phyloP scores from a whole-genome alignment of 2,113 vertebrate genomes.

The Lipophrys pholis region DNA sequence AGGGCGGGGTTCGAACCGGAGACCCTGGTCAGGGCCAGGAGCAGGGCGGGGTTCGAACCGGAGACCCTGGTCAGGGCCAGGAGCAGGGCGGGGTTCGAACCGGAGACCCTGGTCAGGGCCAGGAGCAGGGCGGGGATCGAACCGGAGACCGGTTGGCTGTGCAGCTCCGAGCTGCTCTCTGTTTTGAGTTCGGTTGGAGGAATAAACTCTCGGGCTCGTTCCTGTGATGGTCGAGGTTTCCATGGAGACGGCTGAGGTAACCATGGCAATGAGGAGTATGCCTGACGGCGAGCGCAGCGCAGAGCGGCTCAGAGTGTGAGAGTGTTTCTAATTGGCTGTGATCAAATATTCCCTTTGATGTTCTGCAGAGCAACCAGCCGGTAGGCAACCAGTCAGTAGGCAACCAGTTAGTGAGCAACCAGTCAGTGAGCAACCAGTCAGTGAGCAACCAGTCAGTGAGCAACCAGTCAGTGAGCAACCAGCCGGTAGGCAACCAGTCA shows the following conservation, averaged over 20 bases:
- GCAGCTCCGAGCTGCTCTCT: too few species aligned
- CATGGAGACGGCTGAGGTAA: constrained; percentile 42
- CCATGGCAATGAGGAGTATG: constrained; percentile 48
- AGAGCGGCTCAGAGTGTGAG: constrained; percentile 3
- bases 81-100: too few species aligned
- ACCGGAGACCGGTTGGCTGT: too few species aligned
- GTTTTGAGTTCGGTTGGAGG: background rate
- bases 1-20: too few species aligned
- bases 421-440: background rate
- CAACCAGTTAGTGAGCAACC: background rate
- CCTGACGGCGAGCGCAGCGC: constrained; percentile 23
- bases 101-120: too few species aligned
- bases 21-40: too few species aligned
- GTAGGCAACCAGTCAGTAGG: background rate
- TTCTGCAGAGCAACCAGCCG: constrained; percentile 6
- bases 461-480: too few species aligned
- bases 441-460: background rate
- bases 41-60: too few species aligned
- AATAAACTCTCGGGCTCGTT: constrained; percentile 29
- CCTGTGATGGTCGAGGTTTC: constrained; percentile 36
- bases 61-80: too few species aligned
- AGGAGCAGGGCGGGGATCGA: too few species aligned
- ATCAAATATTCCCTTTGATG: constrained; percentile 56
- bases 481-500: too few species aligned
- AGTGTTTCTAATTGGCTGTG: constrained; percentile 44